Percentiles rank a stretch among this genome's conserved stretches.
These are phyloP conservation scores for Desmophyllum pertusum DNA, from an alignment of 92 coral and sea anemone genomes.

Conservation along the genomic window DNA sequence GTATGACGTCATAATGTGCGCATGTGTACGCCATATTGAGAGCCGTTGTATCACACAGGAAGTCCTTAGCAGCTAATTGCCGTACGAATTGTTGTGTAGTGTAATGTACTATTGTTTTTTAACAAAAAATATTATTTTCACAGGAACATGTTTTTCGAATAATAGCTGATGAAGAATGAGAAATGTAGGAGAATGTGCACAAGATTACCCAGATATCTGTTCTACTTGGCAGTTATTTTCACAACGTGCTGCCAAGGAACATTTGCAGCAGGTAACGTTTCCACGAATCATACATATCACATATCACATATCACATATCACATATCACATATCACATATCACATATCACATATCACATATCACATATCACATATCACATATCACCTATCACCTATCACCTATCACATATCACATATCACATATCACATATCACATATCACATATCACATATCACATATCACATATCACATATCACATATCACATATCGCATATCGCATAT, in stretches of 20 bases:
- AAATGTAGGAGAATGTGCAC: constrained; percentile 39
- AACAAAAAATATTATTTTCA: background rate
- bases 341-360: no score
- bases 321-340: no score
- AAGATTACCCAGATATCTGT: background rate
- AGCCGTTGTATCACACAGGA: background rate
- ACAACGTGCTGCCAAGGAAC: constrained; percentile 2
- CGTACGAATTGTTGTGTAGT: background rate
- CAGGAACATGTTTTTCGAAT: background rate
- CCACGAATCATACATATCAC: background rate
- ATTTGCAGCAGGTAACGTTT: constrained; percentile 6
- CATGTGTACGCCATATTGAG: background rate
- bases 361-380: no score
- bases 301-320: no score
- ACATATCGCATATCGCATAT: no score
- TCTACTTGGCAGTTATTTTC: background rate
- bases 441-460: no score
- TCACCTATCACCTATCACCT: no score
- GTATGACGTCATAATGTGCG: background rate
- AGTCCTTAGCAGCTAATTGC: background rate
- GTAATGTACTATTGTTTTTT: background rate
- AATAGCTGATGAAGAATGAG: constrained; percentile 36
- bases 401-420: no score
- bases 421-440: no score
- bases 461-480: no score